Conservation (phyloP, 2,797 vertebrate species). For the Oceanodroma leucorhoa region DNA sequence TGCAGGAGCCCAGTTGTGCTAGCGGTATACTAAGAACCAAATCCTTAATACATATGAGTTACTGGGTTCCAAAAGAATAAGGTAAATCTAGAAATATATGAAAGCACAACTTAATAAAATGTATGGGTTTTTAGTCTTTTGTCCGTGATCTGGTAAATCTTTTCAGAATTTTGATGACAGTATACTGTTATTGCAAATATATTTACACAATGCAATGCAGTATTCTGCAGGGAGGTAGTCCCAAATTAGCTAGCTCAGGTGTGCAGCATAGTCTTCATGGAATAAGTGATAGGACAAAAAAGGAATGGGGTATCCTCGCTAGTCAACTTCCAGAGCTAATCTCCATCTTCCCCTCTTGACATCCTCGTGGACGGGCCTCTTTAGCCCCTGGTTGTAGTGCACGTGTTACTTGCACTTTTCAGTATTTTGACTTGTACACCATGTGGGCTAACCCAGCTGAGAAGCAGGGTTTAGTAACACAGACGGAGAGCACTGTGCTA, state of each 20-base stretch:
- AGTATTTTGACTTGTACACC: not conserved
- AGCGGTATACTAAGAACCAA: not conserved
- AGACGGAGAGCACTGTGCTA: not conserved
- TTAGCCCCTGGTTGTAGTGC: not conserved
- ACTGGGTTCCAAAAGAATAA: not conserved
- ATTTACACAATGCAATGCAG: not conserved
- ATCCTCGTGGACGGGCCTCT: too few relatives aligned
- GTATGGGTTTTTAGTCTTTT: not conserved
- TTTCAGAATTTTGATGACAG: not conserved
- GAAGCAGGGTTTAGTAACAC: not conserved
- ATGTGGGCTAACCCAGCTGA: not conserved
- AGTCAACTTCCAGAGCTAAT: not conserved
- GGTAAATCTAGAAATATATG: not conserved
- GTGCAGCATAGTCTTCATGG: not conserved
- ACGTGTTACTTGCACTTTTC: rapidly evolving
- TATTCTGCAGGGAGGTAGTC: not conserved
- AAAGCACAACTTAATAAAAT: not conserved
- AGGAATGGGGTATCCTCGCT: not conserved
- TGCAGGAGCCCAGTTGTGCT: not conserved
- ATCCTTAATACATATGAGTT: not conserved
- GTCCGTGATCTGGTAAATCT: not conserved
- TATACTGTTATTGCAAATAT: not conserved
- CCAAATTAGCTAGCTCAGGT: not conserved
- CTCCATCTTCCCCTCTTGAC: not conserved
- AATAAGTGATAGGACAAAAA: not conserved